These are phyloP conservation scores for Polymixis lichenea DNA, from an alignment of 2,888 invertebrate genomes.

Conservation along the genomic window DNA sequence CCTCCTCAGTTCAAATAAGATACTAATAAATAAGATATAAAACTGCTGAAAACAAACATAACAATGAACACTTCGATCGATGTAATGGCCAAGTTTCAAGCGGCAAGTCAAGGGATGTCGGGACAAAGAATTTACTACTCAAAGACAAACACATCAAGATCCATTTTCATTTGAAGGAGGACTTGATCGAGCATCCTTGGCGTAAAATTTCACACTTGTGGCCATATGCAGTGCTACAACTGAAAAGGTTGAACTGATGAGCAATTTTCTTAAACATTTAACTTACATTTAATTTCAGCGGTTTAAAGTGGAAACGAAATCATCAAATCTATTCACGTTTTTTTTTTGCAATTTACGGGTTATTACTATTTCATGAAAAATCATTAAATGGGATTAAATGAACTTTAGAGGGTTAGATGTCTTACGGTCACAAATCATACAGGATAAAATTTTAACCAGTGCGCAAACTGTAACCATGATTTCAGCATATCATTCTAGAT, in stretches of 20 bases:
- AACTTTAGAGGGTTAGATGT: no score
- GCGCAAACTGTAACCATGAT: no score
- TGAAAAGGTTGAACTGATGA: conserved; percentile 33
- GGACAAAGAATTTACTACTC: conserved; percentile 32
- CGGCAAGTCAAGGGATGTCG: conserved; percentile 27
- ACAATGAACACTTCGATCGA: conserved; percentile 49
- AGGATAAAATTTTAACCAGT: no score
- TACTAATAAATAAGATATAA: conserved; percentile 38
- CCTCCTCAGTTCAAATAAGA: conserved; percentile 27
- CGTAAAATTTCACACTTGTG: conserved; percentile 43
- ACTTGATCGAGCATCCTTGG: conserved; percentile 28
- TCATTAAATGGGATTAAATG: no score
- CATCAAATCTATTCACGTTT: no score
- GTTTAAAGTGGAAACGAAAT: no score
- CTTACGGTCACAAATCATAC: no score
- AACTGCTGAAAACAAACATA: conserved; percentile 55
- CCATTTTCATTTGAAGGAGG: conserved; percentile 24
- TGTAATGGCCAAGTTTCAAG: conserved; percentile 56
- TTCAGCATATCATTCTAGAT: no score
- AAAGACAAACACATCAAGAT: conserved; percentile 15
- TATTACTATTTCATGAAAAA: no score
- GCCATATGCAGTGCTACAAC: conserved; percentile 33
- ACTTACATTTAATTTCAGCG: conserved; percentile 9
- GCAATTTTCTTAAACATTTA: conserved; percentile 22
- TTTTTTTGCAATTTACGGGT: no score